Evolutionary conservation across 92 coral and sea anemone species (phyloP).

Genomic region (Galaxea fascicularis): DNA sequence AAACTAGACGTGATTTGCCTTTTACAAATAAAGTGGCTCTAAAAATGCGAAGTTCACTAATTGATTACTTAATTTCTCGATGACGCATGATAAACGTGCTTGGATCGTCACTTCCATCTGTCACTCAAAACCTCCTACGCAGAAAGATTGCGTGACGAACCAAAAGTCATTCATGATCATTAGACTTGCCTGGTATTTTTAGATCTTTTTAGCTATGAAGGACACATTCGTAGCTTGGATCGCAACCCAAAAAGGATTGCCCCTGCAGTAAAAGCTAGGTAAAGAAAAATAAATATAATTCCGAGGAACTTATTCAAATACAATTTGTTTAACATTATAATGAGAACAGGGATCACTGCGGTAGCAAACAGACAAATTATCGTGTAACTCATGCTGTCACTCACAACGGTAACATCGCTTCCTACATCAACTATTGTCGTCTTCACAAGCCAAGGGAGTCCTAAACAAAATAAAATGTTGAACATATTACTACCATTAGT

Average conservation of each 20-base stretch:
- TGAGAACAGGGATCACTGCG: slow-evolving; percentile 62
- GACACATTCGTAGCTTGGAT: neutral
- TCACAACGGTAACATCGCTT: slow-evolving; percentile 61
- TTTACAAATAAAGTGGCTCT: too few relatives aligned
- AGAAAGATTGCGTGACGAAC: too few relatives aligned
- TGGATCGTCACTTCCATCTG: too few relatives aligned
- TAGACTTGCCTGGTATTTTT: too few relatives aligned
- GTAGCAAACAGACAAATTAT: slow-evolving; percentile 74
- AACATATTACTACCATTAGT: slow-evolving; percentile 85
- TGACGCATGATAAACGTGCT: too few relatives aligned
- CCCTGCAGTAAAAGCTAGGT: slow-evolving; percentile 68
- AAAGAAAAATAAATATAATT: slow-evolving; percentile 58
- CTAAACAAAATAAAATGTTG: slow-evolving; percentile 82
- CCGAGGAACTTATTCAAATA: slow-evolving; percentile 71
- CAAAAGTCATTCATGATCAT: too few relatives aligned
- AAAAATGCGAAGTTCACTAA: too few relatives aligned
- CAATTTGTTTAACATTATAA: slow-evolving; percentile 73
- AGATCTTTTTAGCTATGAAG: neutral
- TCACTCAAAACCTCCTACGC: too few relatives aligned
- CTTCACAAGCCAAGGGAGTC: slow-evolving; percentile 82
- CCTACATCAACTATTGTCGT: slow-evolving; percentile 70
- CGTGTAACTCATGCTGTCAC: slow-evolving; percentile 77
- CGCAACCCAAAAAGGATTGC: slow-evolving; percentile 69
- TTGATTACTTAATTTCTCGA: too few relatives aligned
- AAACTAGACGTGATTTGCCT: too few relatives aligned